Evolutionary conservation across 2,797 vertebrate genomes (phyloP).

Genomic region (Sebastes nivosus): DNA sequence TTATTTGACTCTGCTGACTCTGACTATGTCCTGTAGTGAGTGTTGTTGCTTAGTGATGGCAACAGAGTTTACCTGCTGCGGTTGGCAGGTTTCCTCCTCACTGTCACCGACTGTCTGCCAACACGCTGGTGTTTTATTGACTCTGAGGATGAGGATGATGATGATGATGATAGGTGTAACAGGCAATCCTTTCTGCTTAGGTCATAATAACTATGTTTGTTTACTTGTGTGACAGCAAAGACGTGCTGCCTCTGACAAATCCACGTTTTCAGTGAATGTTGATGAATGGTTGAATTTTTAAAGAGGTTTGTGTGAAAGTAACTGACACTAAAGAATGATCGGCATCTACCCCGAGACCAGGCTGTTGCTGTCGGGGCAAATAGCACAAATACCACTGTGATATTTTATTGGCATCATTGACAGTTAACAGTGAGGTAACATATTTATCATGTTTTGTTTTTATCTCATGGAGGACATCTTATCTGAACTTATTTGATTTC

Average conservation of each 20-base stretch:
- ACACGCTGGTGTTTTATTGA: background rate
- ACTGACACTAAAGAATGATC: conserved; percentile 1
- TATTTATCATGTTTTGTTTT: background rate
- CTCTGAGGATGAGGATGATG: background rate
- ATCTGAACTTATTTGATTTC: background rate
- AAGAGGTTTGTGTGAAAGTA: background rate
- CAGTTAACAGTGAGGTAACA: background rate
- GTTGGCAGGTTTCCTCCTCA: background rate
- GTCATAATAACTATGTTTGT: background rate
- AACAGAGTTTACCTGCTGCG: conserved; percentile 6
- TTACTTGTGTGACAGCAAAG: background rate
- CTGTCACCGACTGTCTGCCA: background rate
- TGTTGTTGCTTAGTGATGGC: background rate
- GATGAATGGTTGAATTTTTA: background rate
- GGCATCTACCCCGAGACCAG: background rate
- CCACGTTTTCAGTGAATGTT: background rate
- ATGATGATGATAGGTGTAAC: background rate
- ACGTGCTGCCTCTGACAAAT: background rate
- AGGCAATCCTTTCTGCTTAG: background rate
- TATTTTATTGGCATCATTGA: background rate
- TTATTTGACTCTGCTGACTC: background rate
- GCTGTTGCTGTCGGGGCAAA: background rate
- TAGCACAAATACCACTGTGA: background rate
- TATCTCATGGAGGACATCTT: background rate
- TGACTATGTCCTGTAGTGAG: background rate